Evolutionary conservation across 2,888 invertebrate genomes (phyloP).

Genomic region (Drosophila seclusa): DNA sequence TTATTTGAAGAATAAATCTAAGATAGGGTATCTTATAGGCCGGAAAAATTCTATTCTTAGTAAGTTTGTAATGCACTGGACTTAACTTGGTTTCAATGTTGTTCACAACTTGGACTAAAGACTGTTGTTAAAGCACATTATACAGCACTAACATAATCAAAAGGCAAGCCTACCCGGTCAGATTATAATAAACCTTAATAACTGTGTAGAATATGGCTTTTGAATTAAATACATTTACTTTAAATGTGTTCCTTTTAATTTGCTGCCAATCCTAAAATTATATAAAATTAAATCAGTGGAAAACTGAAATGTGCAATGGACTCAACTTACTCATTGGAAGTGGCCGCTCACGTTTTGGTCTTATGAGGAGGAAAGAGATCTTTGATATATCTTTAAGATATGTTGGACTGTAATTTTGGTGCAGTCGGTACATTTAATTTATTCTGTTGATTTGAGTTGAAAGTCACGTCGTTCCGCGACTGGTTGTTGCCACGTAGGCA

Average conservation of each 20-base stretch:
- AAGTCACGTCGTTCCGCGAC: constrained; percentile 49
- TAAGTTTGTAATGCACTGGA: neutral
- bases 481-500: constrained; percentile 47
- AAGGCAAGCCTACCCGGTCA: no score
- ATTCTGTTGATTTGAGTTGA: constrained; percentile 50
- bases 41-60: neutral
- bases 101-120: neutral
- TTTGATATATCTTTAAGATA: constrained; percentile 55
- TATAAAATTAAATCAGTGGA: neutral
- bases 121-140: neutral
- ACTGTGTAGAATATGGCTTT: neutral
- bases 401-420: constrained; percentile 43
- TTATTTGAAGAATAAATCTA: neutral
- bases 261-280: constrained; percentile 1
- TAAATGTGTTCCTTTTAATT: constrained; percentile 2
- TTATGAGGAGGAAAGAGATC: constrained; percentile 27
- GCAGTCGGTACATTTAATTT: constrained; percentile 54
- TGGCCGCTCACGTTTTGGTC: constrained; percentile 67
- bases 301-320: constrained; percentile 20
- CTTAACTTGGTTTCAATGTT: neutral
- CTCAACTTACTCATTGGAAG: constrained; percentile 51
- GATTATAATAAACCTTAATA: neutral
- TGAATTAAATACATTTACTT: constrained; percentile 9
- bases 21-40: neutral
- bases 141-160: neutral